phyloP scores from a whole-genome alignment of 2,797 vertebrate species.

The Synanceia verrucosa region DNA sequence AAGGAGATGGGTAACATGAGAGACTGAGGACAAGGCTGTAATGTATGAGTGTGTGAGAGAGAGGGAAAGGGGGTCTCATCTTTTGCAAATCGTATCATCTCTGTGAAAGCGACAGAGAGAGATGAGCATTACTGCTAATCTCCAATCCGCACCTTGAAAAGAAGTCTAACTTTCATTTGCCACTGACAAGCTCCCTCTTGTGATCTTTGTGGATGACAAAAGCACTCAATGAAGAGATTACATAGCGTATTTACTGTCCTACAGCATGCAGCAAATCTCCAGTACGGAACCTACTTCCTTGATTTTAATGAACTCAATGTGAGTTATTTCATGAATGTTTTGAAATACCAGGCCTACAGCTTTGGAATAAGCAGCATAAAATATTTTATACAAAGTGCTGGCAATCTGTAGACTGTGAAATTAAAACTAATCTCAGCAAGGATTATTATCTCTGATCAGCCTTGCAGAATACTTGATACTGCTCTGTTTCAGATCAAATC shows the following conservation, averaged over 20 bases:
- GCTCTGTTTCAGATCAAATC: slow-evolving; percentile 75
- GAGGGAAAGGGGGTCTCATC: slow-evolving; percentile 42
- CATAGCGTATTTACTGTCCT: slow-evolving; percentile 59
- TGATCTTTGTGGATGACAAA: slow-evolving; percentile 75
- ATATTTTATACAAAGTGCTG: slow-evolving; percentile 27
- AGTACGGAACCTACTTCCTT: slow-evolving; percentile 1
- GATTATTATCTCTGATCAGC: slow-evolving; percentile 72
- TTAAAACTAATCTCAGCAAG: slow-evolving; percentile 68
- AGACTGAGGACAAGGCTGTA: slow-evolving; percentile 55
- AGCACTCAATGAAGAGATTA: slow-evolving; percentile 65
- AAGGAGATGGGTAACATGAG: slow-evolving; percentile 52
- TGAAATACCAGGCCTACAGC: slow-evolving; percentile 1
- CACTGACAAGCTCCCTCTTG: slow-evolving; percentile 70
- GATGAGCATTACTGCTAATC: slow-evolving; percentile 80
- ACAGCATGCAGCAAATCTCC: slow-evolving; percentile 31
- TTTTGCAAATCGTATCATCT: slow-evolving; percentile 77
- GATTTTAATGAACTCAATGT: slow-evolving; percentile 16
- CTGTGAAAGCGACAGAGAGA: slow-evolving; percentile 71
- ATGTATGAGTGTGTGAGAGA: slow-evolving; percentile 43
- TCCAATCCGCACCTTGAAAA: slow-evolving; percentile 77
- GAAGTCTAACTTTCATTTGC: slow-evolving; percentile 74
- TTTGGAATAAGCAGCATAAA: slow-evolving; percentile 15
- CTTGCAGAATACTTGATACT: slow-evolving; percentile 71
- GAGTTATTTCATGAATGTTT: slow-evolving; percentile 3
- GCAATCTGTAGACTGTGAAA: slow-evolving; percentile 56